Conservation (phyloP, 2,797 vertebrate genomes). For the Sciurus vulgaris region DNA sequence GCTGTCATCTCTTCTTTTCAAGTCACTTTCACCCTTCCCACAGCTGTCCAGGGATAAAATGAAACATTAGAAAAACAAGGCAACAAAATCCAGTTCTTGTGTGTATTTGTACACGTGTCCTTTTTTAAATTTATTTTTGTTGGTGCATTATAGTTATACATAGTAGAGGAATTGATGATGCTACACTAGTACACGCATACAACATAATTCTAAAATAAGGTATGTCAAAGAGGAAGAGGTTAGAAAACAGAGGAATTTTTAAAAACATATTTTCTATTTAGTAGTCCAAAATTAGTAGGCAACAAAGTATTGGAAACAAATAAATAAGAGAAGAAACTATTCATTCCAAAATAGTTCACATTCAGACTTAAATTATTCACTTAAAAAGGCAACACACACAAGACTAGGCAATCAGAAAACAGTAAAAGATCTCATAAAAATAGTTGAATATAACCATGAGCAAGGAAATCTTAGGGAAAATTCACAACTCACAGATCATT, state of each 20-base stretch:
- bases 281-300: conserved; percentile 31
- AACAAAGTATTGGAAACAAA: background rate
- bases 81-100: background rate
- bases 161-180: no score
- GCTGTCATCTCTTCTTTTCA: background rate
- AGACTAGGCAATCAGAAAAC: background rate
- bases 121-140: no score
- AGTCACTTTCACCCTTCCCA: background rate
- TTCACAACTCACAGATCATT: background rate
- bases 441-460: conserved; percentile 5
- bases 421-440: background rate
- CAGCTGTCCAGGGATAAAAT: background rate
- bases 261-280: background rate
- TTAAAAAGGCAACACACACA: conserved; percentile 25
- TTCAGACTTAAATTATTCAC: background rate
- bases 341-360: background rate
- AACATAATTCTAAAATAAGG: background rate
- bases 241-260: background rate
- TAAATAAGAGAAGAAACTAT: background rate
- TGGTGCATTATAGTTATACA: no score
- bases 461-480: background rate
- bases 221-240: background rate
- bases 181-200: background rate
- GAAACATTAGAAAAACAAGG: background rate
- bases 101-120: no score